Conservation (phyloP, 2,797 vertebrate genomes). For the Setipinna tenuifilis region DNA sequence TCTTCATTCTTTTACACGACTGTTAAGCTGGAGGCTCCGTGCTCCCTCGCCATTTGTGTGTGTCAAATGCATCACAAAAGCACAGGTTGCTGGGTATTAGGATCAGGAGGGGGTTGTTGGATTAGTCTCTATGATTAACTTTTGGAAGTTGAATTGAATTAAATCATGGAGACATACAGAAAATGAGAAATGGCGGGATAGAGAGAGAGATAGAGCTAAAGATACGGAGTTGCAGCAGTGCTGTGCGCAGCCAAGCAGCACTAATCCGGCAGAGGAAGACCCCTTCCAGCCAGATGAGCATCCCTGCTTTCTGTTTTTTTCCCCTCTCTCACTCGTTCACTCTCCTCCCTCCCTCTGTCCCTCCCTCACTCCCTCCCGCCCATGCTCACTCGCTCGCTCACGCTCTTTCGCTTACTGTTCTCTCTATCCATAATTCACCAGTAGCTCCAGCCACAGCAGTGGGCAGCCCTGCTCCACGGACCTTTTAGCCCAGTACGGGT, state of each 20-base stretch:
- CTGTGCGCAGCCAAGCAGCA: constrained; percentile 69
- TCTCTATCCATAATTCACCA: constrained; percentile 73
- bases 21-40: constrained; percentile 66
- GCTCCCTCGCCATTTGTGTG: constrained; percentile 78
- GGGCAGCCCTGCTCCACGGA: constrained; percentile 60
- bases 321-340: constrained; percentile 36
- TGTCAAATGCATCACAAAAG: constrained; percentile 78
- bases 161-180: background rate
- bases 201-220: constrained; percentile 46
- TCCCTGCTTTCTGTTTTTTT: constrained; percentile 61
- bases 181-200: background rate
- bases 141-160: constrained; percentile 8
- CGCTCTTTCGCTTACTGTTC: background rate
- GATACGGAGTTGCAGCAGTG: constrained; percentile 52
- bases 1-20: background rate
- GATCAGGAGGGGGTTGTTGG: constrained; percentile 54
- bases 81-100: constrained; percentile 74
- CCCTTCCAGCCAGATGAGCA: constrained; percentile 80
- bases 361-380: background rate
- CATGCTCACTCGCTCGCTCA: too few relatives aligned
- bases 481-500: constrained; percentile 59
- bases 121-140: background rate
- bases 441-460: constrained; percentile 63
- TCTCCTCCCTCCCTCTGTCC: constrained; percentile 59
- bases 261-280: constrained; percentile 79